A percentile compares a stretch with the other conserved stretches of the same genome.
Evolutionary conservation across 1,140 invertebrate species (phyloP).

Genomic region (Laodelphax striatellus): DNA sequence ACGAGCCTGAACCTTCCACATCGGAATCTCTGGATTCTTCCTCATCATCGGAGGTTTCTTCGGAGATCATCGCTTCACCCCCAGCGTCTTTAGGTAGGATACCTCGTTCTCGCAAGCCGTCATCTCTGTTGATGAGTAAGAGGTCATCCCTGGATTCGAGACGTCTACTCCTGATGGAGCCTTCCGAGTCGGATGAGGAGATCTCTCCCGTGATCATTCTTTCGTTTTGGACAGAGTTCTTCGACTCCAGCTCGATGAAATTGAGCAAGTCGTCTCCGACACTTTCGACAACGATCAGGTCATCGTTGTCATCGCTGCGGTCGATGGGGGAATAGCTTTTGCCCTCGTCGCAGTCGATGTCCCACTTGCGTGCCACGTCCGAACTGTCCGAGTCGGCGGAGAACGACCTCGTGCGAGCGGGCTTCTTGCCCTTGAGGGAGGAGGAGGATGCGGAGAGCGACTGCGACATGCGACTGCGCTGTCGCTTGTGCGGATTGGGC

Average conservation of each 20-base stretch:
- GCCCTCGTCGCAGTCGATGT: not conserved
- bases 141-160: conserved; percentile 12
- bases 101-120: conserved; percentile 1
- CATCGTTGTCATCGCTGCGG: conserved; percentile 10
- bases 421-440: not conserved
- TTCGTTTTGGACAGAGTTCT: not conserved
- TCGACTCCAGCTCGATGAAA: conserved; percentile 2
- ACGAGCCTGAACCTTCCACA: not conserved
- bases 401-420: conserved; percentile 6
- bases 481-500: conserved; percentile 9
- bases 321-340: not conserved
- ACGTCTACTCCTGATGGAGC: conserved; percentile 5
- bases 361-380: not conserved
- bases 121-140: conserved; percentile 13
- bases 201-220: not conserved
- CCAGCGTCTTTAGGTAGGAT: conserved; percentile 20
- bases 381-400: conserved; percentile 12
- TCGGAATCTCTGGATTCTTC: conserved; percentile 12
- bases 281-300: conserved; percentile 11
- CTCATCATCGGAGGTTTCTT: conserved; percentile 21
- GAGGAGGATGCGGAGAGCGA: not conserved
- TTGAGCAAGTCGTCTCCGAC: conserved; percentile 10
- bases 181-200: conserved; percentile 3
- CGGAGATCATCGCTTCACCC: conserved; percentile 23
- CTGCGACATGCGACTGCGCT: conserved; percentile 10